These are phyloP conservation scores for Alectura lathami DNA, from an alignment of 2,113 vertebrate genomes.

Conservation along the genomic window DNA sequence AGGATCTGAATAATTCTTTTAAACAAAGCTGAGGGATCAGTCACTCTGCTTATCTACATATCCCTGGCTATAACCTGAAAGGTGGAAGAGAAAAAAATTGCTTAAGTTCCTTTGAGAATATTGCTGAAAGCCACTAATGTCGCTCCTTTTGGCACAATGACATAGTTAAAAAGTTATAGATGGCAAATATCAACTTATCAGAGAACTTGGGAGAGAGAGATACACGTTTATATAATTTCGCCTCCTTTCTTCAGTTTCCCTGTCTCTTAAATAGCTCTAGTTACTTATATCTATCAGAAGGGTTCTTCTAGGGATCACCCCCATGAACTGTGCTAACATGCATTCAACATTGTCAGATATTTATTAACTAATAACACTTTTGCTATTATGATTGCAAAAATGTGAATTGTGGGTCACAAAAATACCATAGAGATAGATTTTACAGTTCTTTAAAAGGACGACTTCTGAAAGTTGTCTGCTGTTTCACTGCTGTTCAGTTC, in stretches of 20 bases:
- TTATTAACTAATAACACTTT: not conserved
- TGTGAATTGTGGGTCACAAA: not conserved
- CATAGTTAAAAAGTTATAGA: not conserved
- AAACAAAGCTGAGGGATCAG: not conserved
- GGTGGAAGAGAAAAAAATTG: not conserved
- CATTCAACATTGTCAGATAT: not conserved
- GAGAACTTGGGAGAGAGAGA: not conserved
- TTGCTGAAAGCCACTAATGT: not conserved
- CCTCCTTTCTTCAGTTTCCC: not conserved
- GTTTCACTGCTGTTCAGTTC: not conserved
- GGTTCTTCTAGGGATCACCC: not conserved
- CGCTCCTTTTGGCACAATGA: not conserved
- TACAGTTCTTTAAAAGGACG: not conserved
- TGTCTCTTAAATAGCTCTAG: not conserved
- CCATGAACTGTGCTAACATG: not conserved
- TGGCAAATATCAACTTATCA: not conserved
- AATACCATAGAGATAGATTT: not conserved
- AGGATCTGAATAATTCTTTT: not conserved
- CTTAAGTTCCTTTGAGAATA: not conserved
- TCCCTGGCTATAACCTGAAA: not conserved
- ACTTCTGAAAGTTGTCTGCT: not conserved
- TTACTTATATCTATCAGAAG: not conserved
- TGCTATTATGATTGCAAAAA: not conserved
- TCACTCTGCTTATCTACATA: not conserved
- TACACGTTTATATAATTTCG: not conserved